phyloP scores from a whole-genome alignment of 2,113 vertebrate species.

The Chionis minor region DNA sequence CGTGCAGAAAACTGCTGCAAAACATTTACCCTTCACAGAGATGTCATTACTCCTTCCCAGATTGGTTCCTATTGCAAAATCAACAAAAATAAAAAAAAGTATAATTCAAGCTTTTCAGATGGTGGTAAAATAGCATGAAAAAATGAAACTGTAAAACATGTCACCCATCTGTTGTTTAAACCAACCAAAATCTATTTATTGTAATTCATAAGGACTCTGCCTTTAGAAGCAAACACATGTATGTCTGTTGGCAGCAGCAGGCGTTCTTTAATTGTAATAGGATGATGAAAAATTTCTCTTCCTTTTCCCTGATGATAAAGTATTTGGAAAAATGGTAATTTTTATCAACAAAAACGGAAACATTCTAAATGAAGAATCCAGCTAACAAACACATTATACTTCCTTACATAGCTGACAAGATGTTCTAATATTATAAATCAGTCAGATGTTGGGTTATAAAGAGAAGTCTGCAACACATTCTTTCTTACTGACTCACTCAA shows the following conservation, averaged over 20 bases:
- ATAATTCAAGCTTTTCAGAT: conserved; percentile 54
- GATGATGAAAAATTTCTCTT: neutral
- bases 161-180: conserved; percentile 74
- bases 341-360: neutral
- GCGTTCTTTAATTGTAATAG: neutral
- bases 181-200: conserved; percentile 67
- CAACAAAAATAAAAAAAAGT: conserved; percentile 45
- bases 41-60: conserved; percentile 9
- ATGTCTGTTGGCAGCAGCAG: neutral
- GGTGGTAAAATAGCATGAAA: conserved; percentile 60
- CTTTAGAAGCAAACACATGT: conserved; percentile 48
- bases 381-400: neutral
- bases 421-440: conserved; percentile 4
- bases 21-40: conserved; percentile 10
- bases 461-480: neutral
- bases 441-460: conserved; percentile 34
- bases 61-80: conserved; percentile 11
- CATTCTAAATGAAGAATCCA: neutral
- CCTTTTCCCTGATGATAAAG: neutral
- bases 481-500: neutral
- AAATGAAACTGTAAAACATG: conserved; percentile 55
- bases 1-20: neutral
- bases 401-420: neutral
- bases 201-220: conserved; percentile 35
- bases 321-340: neutral